Evolutionary conservation across 1,140 invertebrate species (phyloP).

Genomic region (Leguminivora glycinivorella): DNA sequence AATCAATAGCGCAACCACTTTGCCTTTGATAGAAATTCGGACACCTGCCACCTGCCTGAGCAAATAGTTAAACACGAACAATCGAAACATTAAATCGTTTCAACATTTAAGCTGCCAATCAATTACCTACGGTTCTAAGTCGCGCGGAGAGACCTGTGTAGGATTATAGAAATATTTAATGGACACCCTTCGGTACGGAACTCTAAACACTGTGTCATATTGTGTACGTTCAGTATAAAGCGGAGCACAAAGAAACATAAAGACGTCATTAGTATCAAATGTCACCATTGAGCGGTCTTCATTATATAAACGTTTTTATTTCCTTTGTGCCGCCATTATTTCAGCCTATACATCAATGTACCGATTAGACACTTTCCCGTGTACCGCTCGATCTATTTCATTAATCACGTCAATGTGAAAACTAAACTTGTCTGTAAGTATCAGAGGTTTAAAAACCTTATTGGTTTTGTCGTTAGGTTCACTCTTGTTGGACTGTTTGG

Average conservation of each 20-base stretch:
- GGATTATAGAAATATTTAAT: not conserved
- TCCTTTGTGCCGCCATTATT: conserved; percentile 41
- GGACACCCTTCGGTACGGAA: not conserved
- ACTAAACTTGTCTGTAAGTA: conserved; percentile 40
- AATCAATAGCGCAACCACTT: no score
- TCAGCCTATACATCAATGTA: conserved; percentile 65
- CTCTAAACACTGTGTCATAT: not conserved
- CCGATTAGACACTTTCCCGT: conserved; percentile 58
- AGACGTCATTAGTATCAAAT: conserved; percentile 21
- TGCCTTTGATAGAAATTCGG: no score
- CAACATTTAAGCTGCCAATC: no score
- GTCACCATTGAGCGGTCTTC: conserved; percentile 12
- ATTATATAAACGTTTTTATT: conserved; percentile 29
- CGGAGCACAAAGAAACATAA: not conserved
- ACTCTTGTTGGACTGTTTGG: conserved; percentile 31
- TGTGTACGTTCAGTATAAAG: not conserved
- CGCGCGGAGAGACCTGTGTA: no score
- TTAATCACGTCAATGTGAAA: conserved; percentile 66
- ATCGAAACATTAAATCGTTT: no score
- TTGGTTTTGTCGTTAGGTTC: conserved; percentile 31
- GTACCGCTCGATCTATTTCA: conserved; percentile 58
- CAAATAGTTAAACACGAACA: no score
- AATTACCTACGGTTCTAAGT: no score
- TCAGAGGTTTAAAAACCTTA: conserved; percentile 38
- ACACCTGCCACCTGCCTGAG: no score